Evolutionary conservation across 2,113 vertebrate species (phyloP).

Genomic region (Deroptyus accipitrinus): DNA sequence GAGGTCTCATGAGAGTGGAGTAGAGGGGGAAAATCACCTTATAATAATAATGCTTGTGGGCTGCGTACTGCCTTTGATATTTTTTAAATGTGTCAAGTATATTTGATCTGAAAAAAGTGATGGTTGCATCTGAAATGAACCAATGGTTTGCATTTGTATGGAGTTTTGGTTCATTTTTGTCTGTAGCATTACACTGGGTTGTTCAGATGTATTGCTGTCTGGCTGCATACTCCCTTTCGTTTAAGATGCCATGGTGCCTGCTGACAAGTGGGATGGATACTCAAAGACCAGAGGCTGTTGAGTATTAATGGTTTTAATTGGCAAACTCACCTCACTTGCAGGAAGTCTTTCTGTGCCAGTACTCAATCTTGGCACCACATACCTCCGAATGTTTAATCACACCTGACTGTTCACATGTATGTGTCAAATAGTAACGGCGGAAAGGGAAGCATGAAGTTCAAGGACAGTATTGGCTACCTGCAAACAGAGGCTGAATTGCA

Average conservation of each 20-base stretch:
- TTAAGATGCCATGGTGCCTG: neutral
- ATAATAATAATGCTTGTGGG: neutral
- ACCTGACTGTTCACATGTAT: neutral
- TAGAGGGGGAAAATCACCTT: neutral
- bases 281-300: neutral
- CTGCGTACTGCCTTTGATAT: neutral
- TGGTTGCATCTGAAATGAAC: neutral
- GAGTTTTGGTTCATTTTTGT: neutral
- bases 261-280: neutral
- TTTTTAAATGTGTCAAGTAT: neutral
- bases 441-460: neutral
- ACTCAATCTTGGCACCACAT: neutral
- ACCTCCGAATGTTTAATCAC: neutral
- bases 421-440: neutral
- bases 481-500: neutral
- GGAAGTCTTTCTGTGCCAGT: neutral
- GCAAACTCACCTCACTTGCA: neutral
- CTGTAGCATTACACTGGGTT: neutral
- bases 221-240: neutral
- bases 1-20: neutral
- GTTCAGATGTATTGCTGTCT: neutral
- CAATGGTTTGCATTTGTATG: neutral
- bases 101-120: neutral
- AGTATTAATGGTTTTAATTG: neutral
- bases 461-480: neutral